Base-by-base conservation (phyloP, 2,113 vertebrate genomes). In the Podocnemis expansa region DNA sequence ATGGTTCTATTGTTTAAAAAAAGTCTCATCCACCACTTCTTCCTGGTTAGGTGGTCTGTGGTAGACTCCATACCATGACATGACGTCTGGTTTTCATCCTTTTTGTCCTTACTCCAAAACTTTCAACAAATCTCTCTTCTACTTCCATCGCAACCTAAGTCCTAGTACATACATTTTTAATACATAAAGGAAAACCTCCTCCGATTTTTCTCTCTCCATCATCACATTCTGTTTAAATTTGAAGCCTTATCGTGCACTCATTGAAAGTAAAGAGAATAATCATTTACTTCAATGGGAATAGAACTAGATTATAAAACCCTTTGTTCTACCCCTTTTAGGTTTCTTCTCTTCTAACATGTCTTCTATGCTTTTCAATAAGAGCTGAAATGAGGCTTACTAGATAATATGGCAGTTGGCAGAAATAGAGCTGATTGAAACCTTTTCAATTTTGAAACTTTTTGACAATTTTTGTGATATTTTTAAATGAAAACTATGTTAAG, bases 301-400 rank as follows among this genome's bases (percentile, higher is more conserved):
- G 85, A 93, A 96, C 91, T 95, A 88, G 85, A 94, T 97, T 96
- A 89, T 91, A 92, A n/a, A n/a, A 83, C 89, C 90, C 89, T 76
- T 88, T 95, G 90, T 84, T 81, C 73, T 94, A 8, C 9, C 95
- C 94, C 85, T 91, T 51, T 86, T 94, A 96, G 85, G 89, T 95
- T 95, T 76, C 88, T 95, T 94, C 60, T 14, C 79, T 93, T 25
- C 79, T 43, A 8, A 38, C 94, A 24, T 94, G 86, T 93, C 78
- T 94, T 96, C 89, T 81, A 14, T 89, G 34, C 92, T 93, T 84
- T 54, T 84, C 95, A 93, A 91, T 89, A 92, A 92, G 82, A 9
- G 86, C 12, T 38, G 60, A 92, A 87, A 29, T 24, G 89, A 43
- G 73, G 38, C 38, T 80, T 91, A 38, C 1, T 82, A 58, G 47